Conservation (phyloP, 2,797 vertebrate genomes). For the Oryzias sinensis region DNA sequence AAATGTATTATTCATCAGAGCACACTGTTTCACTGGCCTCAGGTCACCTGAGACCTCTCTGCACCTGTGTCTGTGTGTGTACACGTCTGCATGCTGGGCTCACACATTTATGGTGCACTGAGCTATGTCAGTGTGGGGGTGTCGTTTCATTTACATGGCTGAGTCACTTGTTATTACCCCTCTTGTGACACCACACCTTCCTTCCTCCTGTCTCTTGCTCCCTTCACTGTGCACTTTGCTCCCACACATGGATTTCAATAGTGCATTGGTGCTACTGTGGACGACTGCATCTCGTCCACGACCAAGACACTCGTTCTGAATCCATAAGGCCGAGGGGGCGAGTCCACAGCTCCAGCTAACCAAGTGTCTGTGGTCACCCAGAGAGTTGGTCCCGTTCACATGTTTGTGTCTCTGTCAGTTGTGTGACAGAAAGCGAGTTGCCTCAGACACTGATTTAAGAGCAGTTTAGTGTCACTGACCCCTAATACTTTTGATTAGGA, state of each 20-base stretch:
- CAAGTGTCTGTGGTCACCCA: slow-evolving; percentile 48
- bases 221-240: slow-evolving; percentile 56
- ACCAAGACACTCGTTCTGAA: slow-evolving; percentile 38
- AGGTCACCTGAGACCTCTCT: slow-evolving; percentile 71
- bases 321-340: slow-evolving; percentile 51
- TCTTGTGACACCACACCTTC: slow-evolving; percentile 39
- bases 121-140: slow-evolving; percentile 37
- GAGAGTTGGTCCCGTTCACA: slow-evolving; percentile 63
- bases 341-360: slow-evolving; percentile 42
- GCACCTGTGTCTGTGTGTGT: slow-evolving; percentile 45
- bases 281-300: slow-evolving; percentile 11
- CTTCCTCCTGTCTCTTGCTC: slow-evolving; percentile 48
- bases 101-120: slow-evolving; percentile 40
- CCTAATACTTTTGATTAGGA: slow-evolving; percentile 63
- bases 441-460: slow-evolving; percentile 72
- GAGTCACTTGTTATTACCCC: slow-evolving; percentile 46
- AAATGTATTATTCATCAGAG: slow-evolving; percentile 71
- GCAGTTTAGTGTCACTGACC: slow-evolving; percentile 67
- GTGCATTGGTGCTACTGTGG: slow-evolving; percentile 36
- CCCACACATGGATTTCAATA: slow-evolving; percentile 59
- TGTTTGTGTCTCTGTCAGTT: slow-evolving; percentile 63
- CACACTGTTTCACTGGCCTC: slow-evolving; percentile 53
- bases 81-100: slow-evolving; percentile 23
- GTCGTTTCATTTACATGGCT: slow-evolving; percentile 43
- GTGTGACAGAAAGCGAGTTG: slow-evolving; percentile 66